Evolutionary conservation across 2,888 invertebrate genomes (phyloP).

Genomic region (Psylliodes chrysocephalus): DNA sequence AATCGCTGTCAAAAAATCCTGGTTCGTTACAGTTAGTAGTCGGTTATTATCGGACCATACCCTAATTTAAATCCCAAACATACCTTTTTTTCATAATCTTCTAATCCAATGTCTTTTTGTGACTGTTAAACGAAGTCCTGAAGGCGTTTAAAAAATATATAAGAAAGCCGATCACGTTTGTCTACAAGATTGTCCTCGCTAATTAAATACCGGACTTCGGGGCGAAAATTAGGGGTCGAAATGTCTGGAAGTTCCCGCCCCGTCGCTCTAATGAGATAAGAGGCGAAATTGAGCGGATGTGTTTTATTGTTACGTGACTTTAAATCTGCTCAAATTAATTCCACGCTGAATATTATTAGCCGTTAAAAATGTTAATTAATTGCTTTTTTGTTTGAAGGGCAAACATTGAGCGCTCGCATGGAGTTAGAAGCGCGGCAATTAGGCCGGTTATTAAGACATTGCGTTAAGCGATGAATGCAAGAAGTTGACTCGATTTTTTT

Average conservation of each 20-base stretch:
- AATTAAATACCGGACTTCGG: conserved; percentile 1
- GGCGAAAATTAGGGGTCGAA: neutral
- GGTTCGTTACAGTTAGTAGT: no score
- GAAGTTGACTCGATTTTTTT: no score
- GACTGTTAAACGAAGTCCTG: neutral
- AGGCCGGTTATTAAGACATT: no score
- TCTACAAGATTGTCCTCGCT: neutral
- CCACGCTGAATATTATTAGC: neutral
- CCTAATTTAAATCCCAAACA: no score
- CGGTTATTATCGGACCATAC: no score
- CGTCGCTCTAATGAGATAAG: neutral
- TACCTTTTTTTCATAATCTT: no score
- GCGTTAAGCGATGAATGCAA: no score
- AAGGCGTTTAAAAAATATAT: neutral
- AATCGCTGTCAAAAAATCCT: no score
- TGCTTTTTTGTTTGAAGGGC: neutral
- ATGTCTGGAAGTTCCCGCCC: neutral
- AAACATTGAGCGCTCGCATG: no score
- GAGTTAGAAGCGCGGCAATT: no score
- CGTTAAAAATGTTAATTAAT: neutral
- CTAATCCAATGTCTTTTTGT: no score
- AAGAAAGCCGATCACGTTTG: neutral
- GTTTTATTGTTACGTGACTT: neutral
- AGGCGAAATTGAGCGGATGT: neutral
- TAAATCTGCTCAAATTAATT: neutral